Percentiles rank a stretch among this genome's conserved stretches.
These are phyloP conservation scores for Erynnis tages DNA, from an alignment of 2,888 invertebrate genomes.

Conservation along the genomic window DNA sequence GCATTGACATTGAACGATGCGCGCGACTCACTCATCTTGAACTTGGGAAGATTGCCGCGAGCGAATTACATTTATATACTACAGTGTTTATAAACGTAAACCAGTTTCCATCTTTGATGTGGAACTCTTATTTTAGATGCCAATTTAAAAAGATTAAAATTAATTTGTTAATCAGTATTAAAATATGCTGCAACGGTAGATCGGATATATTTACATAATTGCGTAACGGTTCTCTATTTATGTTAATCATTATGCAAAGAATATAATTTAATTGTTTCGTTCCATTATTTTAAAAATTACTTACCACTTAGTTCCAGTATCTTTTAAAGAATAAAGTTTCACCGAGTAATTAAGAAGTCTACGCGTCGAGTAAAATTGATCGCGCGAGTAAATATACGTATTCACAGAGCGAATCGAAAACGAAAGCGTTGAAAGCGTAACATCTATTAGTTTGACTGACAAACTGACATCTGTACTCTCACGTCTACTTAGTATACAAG, in stretches of 20 bases:
- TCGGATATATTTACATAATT: too few relatives aligned
- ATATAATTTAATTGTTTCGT: too few relatives aligned
- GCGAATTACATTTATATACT: slow-evolving; percentile 49
- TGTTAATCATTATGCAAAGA: neutral
- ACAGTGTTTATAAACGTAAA: slow-evolving; percentile 36
- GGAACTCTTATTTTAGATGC: slow-evolving; percentile 1
- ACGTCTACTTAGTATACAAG: slow-evolving; percentile 49
- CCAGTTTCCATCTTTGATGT: slow-evolving; percentile 23
- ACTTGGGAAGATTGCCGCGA: slow-evolving; percentile 58
- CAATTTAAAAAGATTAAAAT: slow-evolving; percentile 8
- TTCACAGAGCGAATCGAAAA: slow-evolving; percentile 26
- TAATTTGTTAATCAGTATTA: slow-evolving; percentile 1
- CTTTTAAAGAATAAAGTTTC: too few relatives aligned
- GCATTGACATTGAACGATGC: slow-evolving; percentile 65
- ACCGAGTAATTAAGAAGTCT: neutral
- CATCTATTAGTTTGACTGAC: slow-evolving; percentile 48
- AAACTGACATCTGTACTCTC: slow-evolving; percentile 50
- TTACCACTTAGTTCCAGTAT: too few relatives aligned
- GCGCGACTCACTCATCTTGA: slow-evolving; percentile 64
- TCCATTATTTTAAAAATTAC: too few relatives aligned
- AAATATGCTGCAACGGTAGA: too few relatives aligned
- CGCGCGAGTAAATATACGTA: slow-evolving; percentile 9
- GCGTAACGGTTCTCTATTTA: too few relatives aligned
- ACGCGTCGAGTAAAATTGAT: neutral
- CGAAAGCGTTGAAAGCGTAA: slow-evolving; percentile 53